Conservation (phyloP, 2,888 invertebrate species). For the Papilio elwesi region DNA sequence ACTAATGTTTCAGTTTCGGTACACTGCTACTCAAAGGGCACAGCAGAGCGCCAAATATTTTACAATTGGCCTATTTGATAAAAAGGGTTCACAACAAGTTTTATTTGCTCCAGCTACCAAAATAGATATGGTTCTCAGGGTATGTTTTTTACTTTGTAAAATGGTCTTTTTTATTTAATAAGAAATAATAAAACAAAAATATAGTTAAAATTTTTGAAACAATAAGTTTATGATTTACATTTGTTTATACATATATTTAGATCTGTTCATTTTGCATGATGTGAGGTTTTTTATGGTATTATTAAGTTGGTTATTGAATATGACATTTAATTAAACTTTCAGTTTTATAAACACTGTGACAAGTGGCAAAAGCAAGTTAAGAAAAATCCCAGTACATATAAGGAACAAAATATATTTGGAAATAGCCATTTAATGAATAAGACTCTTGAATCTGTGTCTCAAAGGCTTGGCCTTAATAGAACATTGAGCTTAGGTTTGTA, state of each 20-base stretch:
- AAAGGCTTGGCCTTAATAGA: constrained; percentile 83
- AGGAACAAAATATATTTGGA: constrained; percentile 83
- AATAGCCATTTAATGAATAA: constrained; percentile 82
- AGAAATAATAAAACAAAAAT: too few relatives aligned
- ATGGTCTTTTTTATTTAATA: too few relatives aligned
- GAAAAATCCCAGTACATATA: constrained; percentile 85
- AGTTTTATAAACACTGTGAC: constrained; percentile 92
- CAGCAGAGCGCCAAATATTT: constrained; percentile 90
- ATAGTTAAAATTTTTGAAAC: too few relatives aligned
- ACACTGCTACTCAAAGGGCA: constrained; percentile 90
- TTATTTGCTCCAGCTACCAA: constrained; percentile 86
- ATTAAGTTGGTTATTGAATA: constrained; percentile 1
- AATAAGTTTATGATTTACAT: too few relatives aligned
- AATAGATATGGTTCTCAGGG: constrained; percentile 87
- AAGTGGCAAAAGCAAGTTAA: constrained; percentile 88
- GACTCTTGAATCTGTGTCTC: constrained; percentile 84
- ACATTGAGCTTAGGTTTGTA: constrained; percentile 81
- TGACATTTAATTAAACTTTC: constrained; percentile 63
- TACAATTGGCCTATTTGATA: constrained; percentile 89
- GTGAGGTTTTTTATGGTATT: constrained; percentile 9
- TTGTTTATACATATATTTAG: too few relatives aligned
- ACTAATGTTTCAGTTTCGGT: constrained; percentile 86
- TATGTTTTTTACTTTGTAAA: constrained; percentile 62
- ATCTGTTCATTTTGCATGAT: constrained; percentile 46
- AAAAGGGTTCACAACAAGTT: constrained; percentile 84